Percentiles rank a stretch among this genome's conserved stretches.
Evolutionary conservation across 2,888 invertebrate genomes (phyloP).

Genomic region (Muschampia plurimacula): DNA sequence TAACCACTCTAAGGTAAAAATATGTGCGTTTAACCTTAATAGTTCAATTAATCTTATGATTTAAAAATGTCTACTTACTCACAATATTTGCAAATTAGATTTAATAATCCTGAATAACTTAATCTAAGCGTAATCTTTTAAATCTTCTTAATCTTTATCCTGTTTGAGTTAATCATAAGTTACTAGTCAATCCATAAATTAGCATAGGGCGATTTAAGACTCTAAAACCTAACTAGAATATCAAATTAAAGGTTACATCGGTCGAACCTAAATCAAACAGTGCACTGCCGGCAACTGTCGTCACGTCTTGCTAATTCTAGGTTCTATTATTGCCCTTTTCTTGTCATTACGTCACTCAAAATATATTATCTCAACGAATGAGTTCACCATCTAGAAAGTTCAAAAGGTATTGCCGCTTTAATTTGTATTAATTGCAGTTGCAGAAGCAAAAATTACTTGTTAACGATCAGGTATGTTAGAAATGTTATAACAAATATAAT

Average conservation of each 20-base stretch:
- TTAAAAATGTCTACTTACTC: no score
- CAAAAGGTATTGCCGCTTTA: slow-evolving; percentile 16
- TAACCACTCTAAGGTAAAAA: no score
- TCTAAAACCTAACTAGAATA: background rate
- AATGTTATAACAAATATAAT: no score
- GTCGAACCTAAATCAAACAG: slow-evolving; percentile 51
- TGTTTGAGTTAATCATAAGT: slow-evolving; percentile 20
- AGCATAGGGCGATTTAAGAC: slow-evolving; percentile 18
- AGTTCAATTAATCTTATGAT: no score
- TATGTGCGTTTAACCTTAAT: no score
- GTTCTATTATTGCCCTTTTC: slow-evolving; percentile 40
- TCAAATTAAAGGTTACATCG: slow-evolving; percentile 46
- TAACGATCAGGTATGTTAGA: no score
- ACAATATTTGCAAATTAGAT: background rate
- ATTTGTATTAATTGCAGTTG: background rate
- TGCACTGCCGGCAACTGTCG: slow-evolving; percentile 17
- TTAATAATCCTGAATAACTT: slow-evolving; percentile 5
- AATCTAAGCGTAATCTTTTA: background rate
- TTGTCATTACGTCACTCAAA: slow-evolving; percentile 33
- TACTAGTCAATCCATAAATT: slow-evolving; percentile 19
- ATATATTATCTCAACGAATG: slow-evolving; percentile 17
- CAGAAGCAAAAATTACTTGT: no score
- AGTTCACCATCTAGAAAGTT: slow-evolving; percentile 24
- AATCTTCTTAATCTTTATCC: background rate
- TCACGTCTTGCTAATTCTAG: slow-evolving; percentile 36